Evolutionary conservation across 2,888 invertebrate species (phyloP), one percentile per base, ranked within the genome.

Genomic region (Bursaphelenchus okinawaensis): DNA sequence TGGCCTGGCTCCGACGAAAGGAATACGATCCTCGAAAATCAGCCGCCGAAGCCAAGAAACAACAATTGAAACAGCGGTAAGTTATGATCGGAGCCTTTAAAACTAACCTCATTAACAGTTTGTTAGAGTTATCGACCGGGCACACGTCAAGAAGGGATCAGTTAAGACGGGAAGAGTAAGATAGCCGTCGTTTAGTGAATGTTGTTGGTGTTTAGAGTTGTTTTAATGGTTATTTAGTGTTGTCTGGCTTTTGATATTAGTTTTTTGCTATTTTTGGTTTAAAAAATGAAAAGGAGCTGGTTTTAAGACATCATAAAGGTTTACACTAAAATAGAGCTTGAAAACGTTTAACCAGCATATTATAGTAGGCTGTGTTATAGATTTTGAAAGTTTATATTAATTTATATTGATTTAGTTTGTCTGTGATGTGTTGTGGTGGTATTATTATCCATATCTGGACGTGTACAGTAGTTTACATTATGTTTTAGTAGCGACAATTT

Each of bases 1-100:
- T 92, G 83, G 93, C 93, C 85, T 95, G 94, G 94, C 91, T 93
- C 83, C 87, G 94, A 66, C 87, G 95, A 69, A 93, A 93, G 78
- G 92, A 91, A 75, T 95, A 95, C 84, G 93, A 95, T 85, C 94
- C 94, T 27, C 89, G 91, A 88, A 91, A 90, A 83, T 91, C 93
- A 0, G 93, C 93, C 0, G 91, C 91, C 22, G 78, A 77, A 31
- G 78, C 73, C 7, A 71, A 69, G 61, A 77, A 78, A 64, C 70
- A 72, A 61, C 72, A 77, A 50, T 66, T 71, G 51, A 75, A 74
- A 63, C 57, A 54, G n/a, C 75, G 75, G 75, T 20, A 68, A 29
- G 24, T 27, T 64, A 16, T 24, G n/a, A 24, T 22, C 27, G 23
- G 8, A 20, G 9, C 54, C 24, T 31, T 52, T 7, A 65, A 16